Evolutionary conservation across 2,113 vertebrate genomes (phyloP).

Genomic region (Bettongia penicillata): DNA sequence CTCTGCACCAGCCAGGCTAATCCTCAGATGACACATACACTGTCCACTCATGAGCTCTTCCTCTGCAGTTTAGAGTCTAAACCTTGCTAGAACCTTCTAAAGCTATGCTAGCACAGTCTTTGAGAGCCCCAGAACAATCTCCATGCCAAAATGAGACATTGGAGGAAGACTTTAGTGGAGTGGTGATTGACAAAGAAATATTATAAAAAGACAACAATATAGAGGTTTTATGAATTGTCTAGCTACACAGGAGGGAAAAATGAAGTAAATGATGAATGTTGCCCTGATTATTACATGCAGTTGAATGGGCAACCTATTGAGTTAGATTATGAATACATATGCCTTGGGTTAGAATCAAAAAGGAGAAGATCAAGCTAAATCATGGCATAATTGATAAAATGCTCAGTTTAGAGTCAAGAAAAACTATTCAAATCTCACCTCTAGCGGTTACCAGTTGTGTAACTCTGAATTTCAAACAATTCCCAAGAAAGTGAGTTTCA

Average conservation of each 20-base stretch:
- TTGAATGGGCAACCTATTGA: neutral
- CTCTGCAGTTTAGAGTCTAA: neutral
- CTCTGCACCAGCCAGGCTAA: neutral
- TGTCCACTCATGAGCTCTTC: neutral
- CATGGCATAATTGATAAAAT: neutral
- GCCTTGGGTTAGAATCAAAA: neutral
- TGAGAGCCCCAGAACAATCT: neutral
- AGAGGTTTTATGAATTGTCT: neutral
- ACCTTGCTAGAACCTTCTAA: neutral
- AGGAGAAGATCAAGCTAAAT: neutral
- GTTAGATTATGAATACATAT: neutral
- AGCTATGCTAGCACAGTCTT: neutral
- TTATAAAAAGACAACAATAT: neutral
- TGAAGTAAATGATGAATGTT: neutral
- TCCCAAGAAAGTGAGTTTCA: neutral
- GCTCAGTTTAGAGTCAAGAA: neutral
- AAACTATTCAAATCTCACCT: neutral
- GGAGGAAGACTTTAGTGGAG: neutral
- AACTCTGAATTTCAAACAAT: neutral
- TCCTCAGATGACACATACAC: neutral
- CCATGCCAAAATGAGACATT: neutral
- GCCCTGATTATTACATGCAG: neutral
- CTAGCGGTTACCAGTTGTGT: neutral
- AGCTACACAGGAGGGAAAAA: neutral
- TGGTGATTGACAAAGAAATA: neutral